phyloP scores from a whole-genome alignment of 2,888 invertebrate species.

The Thyatira batis region DNA sequence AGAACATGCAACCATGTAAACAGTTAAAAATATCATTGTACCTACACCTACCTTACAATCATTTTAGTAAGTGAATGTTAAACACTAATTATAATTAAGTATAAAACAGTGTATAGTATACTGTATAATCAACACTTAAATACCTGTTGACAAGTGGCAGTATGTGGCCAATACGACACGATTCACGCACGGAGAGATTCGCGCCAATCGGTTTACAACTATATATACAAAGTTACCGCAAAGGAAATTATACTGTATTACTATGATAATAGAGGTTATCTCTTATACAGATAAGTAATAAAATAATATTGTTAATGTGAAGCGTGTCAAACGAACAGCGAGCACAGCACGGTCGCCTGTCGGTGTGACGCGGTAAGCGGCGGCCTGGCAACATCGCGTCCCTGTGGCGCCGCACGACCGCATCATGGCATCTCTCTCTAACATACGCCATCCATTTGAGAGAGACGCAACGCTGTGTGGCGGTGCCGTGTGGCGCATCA shows the following conservation, averaged over 20 bases:
- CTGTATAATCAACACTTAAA: slow-evolving; percentile 45
- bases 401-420: slow-evolving; percentile 34
- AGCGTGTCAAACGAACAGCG: slow-evolving; percentile 23
- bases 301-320: slow-evolving; percentile 3
- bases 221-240: slow-evolving; percentile 3
- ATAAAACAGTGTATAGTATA: too few species aligned
- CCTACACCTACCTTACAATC: too few species aligned
- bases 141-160: slow-evolving; percentile 47
- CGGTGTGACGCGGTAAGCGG: slow-evolving; percentile 26
- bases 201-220: slow-evolving; percentile 27
- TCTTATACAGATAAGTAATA: neutral
- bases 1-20: neutral
- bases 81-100: slow-evolving; percentile 40
- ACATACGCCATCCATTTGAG: slow-evolving; percentile 16
- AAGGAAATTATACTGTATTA: slow-evolving; percentile 10
- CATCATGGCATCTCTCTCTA: slow-evolving; percentile 28
- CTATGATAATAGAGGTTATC: neutral
- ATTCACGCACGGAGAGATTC: slow-evolving; percentile 29
- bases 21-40: neutral
- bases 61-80: neutral
- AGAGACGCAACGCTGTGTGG: slow-evolving; percentile 25
- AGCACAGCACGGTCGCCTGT: slow-evolving; percentile 9
- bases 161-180: slow-evolving; percentile 24
- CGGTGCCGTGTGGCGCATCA: slow-evolving; percentile 45
- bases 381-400: slow-evolving; percentile 43